A percentile compares a stretch with the other conserved stretches of the same genome.
Conservation (phyloP, 2,797 vertebrate genomes). For the Cuniculus paca region DNA sequence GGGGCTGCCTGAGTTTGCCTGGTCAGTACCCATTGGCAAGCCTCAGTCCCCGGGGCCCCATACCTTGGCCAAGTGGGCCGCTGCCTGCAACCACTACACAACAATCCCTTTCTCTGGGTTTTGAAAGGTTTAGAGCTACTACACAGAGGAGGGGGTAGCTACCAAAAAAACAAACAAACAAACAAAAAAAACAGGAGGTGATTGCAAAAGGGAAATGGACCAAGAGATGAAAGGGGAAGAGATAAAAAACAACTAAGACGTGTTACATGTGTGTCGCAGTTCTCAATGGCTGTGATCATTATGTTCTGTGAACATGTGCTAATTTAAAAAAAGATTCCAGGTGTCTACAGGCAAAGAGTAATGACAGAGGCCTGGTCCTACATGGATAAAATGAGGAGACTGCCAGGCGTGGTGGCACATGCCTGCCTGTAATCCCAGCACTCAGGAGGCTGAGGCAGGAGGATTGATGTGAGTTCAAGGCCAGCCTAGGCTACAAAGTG, state of each 20-base stretch:
- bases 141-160: neutral
- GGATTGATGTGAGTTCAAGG: neutral
- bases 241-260: neutral
- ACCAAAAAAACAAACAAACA: neutral
- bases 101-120: neutral
- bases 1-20: neutral
- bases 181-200: neutral
- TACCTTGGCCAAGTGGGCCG: accelerated
- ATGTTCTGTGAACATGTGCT: neutral
- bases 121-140: neutral
- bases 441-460: neutral
- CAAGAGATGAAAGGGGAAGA: neutral
- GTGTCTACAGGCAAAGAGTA: too few species aligned
- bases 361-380: neutral
- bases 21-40: neutral
- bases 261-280: neutral
- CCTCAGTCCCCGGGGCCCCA: accelerated
- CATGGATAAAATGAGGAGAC: neutral
- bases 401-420: neutral
- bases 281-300: neutral
- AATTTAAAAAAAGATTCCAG: neutral
- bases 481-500: too few species aligned
- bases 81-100: neutral
- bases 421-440: neutral
- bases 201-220: neutral